Conservation (phyloP, 2,888 invertebrate genomes). For the Sarcophaga rosellei region DNA sequence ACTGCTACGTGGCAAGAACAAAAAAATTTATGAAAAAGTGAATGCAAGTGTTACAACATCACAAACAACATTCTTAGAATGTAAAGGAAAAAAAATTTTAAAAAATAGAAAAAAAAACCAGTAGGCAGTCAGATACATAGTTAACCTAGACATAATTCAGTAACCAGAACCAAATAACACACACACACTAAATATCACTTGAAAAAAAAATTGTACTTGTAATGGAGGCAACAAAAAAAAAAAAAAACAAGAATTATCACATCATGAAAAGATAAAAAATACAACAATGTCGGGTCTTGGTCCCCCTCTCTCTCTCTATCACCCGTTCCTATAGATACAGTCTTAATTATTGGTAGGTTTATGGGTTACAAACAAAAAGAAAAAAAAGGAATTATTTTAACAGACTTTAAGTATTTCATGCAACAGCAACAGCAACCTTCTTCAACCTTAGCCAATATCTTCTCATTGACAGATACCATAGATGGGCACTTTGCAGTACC, state of each 20-base stretch:
- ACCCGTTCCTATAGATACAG: too few relatives aligned
- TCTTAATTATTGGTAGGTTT: too few relatives aligned
- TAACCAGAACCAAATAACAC: slow-evolving; percentile 7
- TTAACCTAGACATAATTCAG: slow-evolving; percentile 51
- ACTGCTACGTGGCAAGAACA: neutral
- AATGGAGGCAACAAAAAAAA: neutral
- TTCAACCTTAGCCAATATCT: too few relatives aligned
- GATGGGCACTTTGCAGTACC: too few relatives aligned
- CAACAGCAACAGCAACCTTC: too few relatives aligned
- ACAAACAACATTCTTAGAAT: slow-evolving; percentile 20
- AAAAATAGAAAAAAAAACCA: slow-evolving; percentile 12
- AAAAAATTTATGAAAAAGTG: neutral
- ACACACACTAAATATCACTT: slow-evolving; percentile 17
- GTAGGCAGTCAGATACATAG: slow-evolving; percentile 30
- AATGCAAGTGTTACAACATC: slow-evolving; percentile 28
- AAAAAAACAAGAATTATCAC: slow-evolving; percentile 18
- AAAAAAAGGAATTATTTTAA: too few relatives aligned
- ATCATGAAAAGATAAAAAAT: slow-evolving; percentile 10
- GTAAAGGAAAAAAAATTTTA: neutral
- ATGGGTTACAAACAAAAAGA: too few relatives aligned
- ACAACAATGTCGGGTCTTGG: neutral
- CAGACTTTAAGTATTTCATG: too few relatives aligned
- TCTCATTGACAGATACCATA: too few relatives aligned
- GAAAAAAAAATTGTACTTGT: too few relatives aligned
- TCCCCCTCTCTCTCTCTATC: too few relatives aligned